Conservation (phyloP, 2,113 vertebrate species). For the Tympanuchus pallidicinctus region DNA sequence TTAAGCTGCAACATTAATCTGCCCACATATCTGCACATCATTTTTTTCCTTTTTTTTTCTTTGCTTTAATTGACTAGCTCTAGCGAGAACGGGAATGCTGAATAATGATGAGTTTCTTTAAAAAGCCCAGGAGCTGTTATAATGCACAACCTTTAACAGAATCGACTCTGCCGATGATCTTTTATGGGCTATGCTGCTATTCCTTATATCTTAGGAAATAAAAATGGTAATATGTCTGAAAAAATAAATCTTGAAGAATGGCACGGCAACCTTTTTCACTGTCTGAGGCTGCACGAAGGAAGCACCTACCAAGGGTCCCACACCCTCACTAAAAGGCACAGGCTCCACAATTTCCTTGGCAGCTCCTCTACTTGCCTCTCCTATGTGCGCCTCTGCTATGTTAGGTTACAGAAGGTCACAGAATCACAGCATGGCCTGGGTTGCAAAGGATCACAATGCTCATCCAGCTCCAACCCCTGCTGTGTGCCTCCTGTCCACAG, state of each 20-base stretch:
- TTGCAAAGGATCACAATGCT: too few relatives aligned
- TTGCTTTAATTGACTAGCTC: not conserved
- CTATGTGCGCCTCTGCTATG: too few relatives aligned
- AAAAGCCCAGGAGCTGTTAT: not conserved
- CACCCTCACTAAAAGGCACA: not conserved
- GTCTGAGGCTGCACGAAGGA: rapidly evolving
- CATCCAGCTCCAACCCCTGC: too few relatives aligned
- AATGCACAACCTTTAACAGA: not conserved
- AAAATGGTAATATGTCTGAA: not conserved
- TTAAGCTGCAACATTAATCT: not conserved
- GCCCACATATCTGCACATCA: not conserved
- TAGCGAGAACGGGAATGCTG: not conserved
- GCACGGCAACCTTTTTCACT: not conserved
- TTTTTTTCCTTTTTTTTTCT: not conserved
- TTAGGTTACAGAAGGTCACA: too few relatives aligned
- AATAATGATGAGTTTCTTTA: slow-evolving; percentile 18
- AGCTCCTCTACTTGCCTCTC: too few relatives aligned
- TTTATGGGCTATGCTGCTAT: not conserved
- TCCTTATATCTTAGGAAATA: not conserved
- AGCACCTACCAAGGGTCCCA: not conserved
- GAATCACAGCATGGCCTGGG: too few relatives aligned
- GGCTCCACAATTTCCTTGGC: not conserved
- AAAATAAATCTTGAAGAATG: not conserved
- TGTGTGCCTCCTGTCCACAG: too few relatives aligned
- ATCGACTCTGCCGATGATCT: not conserved